Evolutionary conservation across 2,113 vertebrate genomes (phyloP).

Genomic region (Neodontobutis hainanensis): DNA sequence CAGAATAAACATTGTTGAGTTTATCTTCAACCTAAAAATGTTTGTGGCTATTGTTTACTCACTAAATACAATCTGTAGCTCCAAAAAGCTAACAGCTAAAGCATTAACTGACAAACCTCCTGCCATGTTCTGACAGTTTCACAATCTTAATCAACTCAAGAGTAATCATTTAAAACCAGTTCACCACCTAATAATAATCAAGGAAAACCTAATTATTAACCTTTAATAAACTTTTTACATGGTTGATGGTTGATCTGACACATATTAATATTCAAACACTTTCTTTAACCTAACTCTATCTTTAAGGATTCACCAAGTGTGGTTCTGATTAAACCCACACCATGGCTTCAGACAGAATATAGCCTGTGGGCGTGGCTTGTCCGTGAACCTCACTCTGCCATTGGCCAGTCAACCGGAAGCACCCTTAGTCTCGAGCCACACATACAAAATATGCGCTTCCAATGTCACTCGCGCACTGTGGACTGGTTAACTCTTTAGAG

Average conservation of each 20-base stretch:
- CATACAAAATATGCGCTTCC: not conserved
- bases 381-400: slow-evolving; percentile 50
- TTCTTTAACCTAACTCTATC: not conserved
- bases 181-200: not conserved
- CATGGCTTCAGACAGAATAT: not conserved
- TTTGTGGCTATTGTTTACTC: too few species aligned
- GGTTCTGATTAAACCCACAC: not conserved
- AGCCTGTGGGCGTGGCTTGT: slow-evolving; percentile 52
- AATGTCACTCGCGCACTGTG: slow-evolving; percentile 1
- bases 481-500: slow-evolving; percentile 3
- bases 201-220: not conserved
- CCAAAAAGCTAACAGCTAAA: too few species aligned
- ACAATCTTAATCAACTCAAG: too few species aligned
- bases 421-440: not conserved
- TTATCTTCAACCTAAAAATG: too few species aligned
- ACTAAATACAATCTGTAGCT: too few species aligned
- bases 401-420: slow-evolving; percentile 58
- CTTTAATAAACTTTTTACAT: not conserved
- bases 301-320: not conserved
- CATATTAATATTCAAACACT: not conserved
- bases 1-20: too few species aligned
- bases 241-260: not conserved
- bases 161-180: too few species aligned
- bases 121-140: too few species aligned
- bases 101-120: too few species aligned